These are phyloP conservation scores for Erinaceus europaeus DNA, from an alignment of 2,113 vertebrate species.

Conservation along the genomic window DNA sequence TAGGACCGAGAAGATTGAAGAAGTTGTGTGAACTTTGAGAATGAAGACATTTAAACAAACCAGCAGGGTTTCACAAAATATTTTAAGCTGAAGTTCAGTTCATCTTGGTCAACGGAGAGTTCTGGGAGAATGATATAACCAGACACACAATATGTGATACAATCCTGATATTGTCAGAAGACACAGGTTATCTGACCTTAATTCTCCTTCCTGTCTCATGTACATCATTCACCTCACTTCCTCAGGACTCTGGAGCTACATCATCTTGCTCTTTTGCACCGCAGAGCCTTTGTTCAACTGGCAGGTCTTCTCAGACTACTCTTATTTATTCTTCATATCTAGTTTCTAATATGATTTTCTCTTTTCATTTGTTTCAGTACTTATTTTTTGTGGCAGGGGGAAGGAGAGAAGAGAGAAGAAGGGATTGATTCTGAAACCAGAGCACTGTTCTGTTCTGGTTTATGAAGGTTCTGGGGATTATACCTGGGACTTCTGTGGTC, in stretches of 20 bases:
- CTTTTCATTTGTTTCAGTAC: too few relatives aligned
- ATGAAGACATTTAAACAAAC: too few relatives aligned
- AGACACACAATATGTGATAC: too few relatives aligned
- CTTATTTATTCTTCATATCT: not conserved
- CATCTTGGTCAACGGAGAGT: not conserved
- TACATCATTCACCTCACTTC: not conserved
- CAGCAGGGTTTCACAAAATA: too few relatives aligned
- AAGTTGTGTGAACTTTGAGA: not conserved
- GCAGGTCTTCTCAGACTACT: not conserved
- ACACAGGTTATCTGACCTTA: not conserved
- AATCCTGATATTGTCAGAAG: not conserved
- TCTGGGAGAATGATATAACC: too few relatives aligned
- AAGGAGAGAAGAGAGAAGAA: too few relatives aligned
- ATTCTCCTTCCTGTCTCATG: not conserved
- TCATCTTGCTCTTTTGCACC: too few relatives aligned
- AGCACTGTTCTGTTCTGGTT: too few relatives aligned
- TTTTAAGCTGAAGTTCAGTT: not conserved
- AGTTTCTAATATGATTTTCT: not conserved
- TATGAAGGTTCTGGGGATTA: too few relatives aligned
- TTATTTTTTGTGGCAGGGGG: too few relatives aligned
- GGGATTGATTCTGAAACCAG: too few relatives aligned
- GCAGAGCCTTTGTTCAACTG: not conserved
- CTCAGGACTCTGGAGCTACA: not conserved
- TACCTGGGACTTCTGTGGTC: too few relatives aligned
- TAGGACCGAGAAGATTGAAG: not conserved